A percentile compares a stretch with the other conserved stretches of the same genome.
Evolutionary conservation across 2,113 vertebrate genomes (phyloP).

Genomic region (Capricornis sumatraensis): DNA sequence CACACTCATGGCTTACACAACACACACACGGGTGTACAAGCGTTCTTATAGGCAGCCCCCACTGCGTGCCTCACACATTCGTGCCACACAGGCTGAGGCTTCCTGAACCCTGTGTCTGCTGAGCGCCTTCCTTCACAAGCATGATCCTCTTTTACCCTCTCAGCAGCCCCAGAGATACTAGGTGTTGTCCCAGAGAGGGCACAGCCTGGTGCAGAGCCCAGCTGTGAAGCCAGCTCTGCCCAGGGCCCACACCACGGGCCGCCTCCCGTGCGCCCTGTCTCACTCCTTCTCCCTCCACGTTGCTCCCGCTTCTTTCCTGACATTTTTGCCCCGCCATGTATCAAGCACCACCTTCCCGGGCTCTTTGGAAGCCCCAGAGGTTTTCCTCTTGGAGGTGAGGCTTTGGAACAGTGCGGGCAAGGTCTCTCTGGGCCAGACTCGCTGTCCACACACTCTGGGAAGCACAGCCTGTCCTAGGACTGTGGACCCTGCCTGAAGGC

Average conservation of each 20-base stretch:
- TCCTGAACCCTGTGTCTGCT: neutral
- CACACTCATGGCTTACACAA: neutral
- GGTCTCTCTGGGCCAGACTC: neutral
- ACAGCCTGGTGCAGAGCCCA: neutral
- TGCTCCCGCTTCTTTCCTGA: neutral
- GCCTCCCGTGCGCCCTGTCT: rapidly evolving
- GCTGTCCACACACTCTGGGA: neutral
- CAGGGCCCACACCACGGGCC: rapidly evolving
- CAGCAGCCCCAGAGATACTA: neutral
- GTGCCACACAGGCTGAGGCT: neutral
- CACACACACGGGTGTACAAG: too few species aligned
- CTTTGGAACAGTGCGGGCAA: neutral
- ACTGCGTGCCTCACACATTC: rapidly evolving
- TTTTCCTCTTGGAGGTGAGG: neutral
- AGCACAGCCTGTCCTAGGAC: neutral
- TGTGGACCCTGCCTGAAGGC: neutral
- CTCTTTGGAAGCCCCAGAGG: neutral
- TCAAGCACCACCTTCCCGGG: rapidly evolving
- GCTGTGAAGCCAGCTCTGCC: neutral
- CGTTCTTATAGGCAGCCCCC: neutral
- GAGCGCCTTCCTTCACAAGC: neutral
- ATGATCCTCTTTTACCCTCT: neutral
- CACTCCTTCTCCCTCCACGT: neutral
- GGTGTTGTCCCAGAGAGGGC: too few species aligned
- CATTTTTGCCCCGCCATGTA: neutral